Evolutionary conservation across 2,888 invertebrate species (phyloP).

Genomic region (Mesorhabditis spiculigera): DNA sequence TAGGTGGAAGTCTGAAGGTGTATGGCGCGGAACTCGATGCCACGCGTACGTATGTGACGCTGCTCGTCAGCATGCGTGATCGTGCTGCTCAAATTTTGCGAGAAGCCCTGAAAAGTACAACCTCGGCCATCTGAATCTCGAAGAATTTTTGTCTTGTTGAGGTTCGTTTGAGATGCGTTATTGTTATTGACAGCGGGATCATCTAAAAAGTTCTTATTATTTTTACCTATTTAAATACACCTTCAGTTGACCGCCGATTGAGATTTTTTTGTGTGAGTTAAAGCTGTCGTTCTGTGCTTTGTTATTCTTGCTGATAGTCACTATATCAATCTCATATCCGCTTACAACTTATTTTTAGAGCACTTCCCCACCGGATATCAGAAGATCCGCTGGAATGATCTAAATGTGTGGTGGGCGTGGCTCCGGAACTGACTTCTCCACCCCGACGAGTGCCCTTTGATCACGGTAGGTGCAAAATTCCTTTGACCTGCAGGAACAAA

Average conservation of each 20-base stretch:
- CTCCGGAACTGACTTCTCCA: slow-evolving; percentile 83
- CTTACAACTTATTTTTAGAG: background rate
- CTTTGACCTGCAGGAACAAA: no score
- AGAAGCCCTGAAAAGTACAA: slow-evolving; percentile 98
- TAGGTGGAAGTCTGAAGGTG: slow-evolving; percentile 69
- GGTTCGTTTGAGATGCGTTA: slow-evolving; percentile 61
- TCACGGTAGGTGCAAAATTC: slow-evolving; percentile 18
- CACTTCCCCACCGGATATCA: background rate
- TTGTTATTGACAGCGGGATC: no score
- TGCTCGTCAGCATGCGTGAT: slow-evolving; percentile 87
- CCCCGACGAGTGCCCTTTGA: slow-evolving; percentile 87
- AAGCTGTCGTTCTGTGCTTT: no score
- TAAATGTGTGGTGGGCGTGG: background rate
- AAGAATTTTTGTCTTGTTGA: slow-evolving; percentile 90
- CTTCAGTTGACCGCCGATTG: no score
- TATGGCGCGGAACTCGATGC: slow-evolving; percentile 93
- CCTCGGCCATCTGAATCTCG: slow-evolving; percentile 81
- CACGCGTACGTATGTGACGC: slow-evolving; percentile 89
- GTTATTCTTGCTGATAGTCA: no score
- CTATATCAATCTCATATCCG: no score
- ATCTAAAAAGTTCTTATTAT: no score
- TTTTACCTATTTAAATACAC: no score
- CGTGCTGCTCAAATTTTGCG: slow-evolving; percentile 85
- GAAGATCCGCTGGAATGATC: background rate
- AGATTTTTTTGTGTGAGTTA: no score